Base-by-base conservation (phyloP, 2,113 vertebrate species). In the Chaetodon trifascialis region DNA sequence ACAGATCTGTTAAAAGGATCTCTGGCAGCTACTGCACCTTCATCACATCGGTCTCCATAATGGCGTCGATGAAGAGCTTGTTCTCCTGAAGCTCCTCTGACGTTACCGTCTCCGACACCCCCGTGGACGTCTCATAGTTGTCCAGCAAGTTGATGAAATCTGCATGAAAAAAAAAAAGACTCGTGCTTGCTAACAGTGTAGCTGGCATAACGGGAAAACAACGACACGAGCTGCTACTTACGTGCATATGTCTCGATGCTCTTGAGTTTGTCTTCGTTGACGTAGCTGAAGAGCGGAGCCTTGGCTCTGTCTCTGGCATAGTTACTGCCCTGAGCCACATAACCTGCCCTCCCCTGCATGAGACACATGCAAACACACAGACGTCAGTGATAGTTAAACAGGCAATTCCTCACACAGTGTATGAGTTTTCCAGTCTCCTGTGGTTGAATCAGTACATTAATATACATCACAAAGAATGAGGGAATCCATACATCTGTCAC, bases 1-100 rank as follows among this genome's bases (percentile, higher is more conserved):
- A 47, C 2, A 62, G 44, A 65, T 49, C 52, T 14, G 15, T 51
- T 40, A 58, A 15, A 52, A 51, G 65, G 44, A 66, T 44, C 11
- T 65, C 58, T 16, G 17, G 60, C 6, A 21, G 25, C 36, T 4
- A 4, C 47, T 79, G 88, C 84, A 97, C 96, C 95, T 96, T 96
- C 95, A 97, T 97, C 67, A 97, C 92, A 64, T 95, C 76, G 0
- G 96, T 97, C 16, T 93, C 90, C 81, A 97, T 47, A 19, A 97
- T 79, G 19, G 96, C 93, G 58, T 97, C 80, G 36, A 97, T 92
- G 56, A 97, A 97, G 36, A 81, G 14, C 40, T 86, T 74, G 79
- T 95, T 96, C 93, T 96, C 96, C 40, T 40, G 70, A 38, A 91
- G 81, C 89, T 96, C 96, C 85, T 97, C 93, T 8, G 88, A 72